These are phyloP conservation scores for Pseudococcus jackbeardsleyi DNA, from an alignment of 2,888 invertebrate genomes.

Conservation along the genomic window DNA sequence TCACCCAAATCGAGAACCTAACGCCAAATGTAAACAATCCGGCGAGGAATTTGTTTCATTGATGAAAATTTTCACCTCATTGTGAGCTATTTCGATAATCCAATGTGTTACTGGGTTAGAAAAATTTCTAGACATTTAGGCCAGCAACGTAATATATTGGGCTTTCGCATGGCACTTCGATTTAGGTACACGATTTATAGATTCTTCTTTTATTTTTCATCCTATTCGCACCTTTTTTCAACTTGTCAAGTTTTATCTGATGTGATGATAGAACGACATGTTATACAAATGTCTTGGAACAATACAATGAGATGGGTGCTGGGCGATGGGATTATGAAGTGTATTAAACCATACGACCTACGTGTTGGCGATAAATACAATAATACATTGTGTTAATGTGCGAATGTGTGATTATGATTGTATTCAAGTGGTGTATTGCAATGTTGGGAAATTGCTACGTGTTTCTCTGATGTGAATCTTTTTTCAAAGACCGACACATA, in stretches of 20 bases:
- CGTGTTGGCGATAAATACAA: conserved; percentile 10
- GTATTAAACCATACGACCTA: not conserved
- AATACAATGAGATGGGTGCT: conserved; percentile 21
- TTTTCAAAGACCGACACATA: not conserved
- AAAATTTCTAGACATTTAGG: too few relatives aligned
- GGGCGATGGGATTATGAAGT: conserved; percentile 14
- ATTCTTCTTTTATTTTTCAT: not conserved
- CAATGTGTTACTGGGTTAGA: too few relatives aligned
- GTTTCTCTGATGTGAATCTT: not conserved
- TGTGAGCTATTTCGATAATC: too few relatives aligned
- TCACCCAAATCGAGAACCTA: not conserved
- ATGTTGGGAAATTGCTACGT: not conserved
- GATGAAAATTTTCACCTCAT: conserved; percentile 19
- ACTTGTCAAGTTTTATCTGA: conserved; percentile 29
- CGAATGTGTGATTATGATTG: not conserved
- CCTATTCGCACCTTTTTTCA: not conserved
- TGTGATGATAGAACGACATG: not conserved
- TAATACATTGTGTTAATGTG: not conserved
- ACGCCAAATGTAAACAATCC: conserved; percentile 2
- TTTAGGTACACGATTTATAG: too few relatives aligned
- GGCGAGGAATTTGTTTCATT: not conserved
- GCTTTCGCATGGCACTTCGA: too few relatives aligned
- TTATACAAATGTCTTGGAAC: conserved; percentile 26
- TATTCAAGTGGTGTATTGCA: not conserved
- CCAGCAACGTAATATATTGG: too few relatives aligned